Percentiles rank a stretch among this genome's conserved stretches.
Evolutionary conservation across 2,113 vertebrate genomes (phyloP).

Genomic region (Arvicanthis niloticus): DNA sequence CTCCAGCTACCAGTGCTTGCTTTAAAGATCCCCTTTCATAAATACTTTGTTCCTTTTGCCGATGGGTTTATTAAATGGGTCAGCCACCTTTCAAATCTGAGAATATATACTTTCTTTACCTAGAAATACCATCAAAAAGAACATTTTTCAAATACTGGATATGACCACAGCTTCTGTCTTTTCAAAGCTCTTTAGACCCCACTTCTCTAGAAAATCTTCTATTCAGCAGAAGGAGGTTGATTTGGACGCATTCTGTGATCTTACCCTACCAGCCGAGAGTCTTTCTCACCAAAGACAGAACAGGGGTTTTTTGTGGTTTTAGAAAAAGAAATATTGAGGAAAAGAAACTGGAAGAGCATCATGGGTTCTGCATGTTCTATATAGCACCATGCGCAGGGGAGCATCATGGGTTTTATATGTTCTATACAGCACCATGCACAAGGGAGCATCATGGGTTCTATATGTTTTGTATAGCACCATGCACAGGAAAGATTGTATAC

Average conservation of each 20-base stretch:
- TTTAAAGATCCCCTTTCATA: conserved; percentile 62
- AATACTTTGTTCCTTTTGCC: conserved; percentile 59
- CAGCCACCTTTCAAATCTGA: conserved; percentile 61
- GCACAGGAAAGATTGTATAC: background rate
- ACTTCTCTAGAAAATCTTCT: conserved; percentile 29
- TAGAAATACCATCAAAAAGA: conserved; percentile 65
- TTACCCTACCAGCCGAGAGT: background rate
- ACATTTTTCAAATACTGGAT: conserved; percentile 46
- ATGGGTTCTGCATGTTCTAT: background rate
- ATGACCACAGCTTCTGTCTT: conserved; percentile 24
- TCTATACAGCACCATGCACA: background rate
- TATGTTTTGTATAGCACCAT: background rate
- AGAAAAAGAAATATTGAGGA: conserved; percentile 29
- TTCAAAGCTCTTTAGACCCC: conserved; percentile 54
- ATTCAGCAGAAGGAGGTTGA: conserved; percentile 42
- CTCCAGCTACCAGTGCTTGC: background rate
- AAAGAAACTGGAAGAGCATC: background rate
- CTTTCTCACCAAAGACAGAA: conserved; percentile 42
- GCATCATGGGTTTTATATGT: too few relatives aligned
- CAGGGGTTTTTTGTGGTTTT: background rate
- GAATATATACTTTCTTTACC: conserved; percentile 50
- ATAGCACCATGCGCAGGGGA: background rate
- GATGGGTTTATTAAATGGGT: conserved; percentile 63
- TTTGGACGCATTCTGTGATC: background rate
- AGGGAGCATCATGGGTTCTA: conserved; percentile 5